Evolutionary conservation across 2,888 invertebrate genomes (phyloP).

Genomic region (Agrotis ipsilon): DNA sequence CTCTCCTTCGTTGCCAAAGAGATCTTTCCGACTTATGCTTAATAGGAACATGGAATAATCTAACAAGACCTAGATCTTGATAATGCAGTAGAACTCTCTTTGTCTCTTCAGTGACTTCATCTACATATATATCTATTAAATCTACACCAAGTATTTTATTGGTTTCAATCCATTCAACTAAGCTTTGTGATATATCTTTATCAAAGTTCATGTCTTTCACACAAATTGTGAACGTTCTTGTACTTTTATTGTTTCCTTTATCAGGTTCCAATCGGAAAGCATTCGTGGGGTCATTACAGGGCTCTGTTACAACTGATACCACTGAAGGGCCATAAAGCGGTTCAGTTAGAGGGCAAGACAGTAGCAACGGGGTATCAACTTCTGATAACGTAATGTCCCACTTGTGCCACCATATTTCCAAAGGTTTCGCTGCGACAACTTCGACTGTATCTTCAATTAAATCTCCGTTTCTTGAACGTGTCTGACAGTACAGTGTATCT

Average conservation of each 20-base stretch:
- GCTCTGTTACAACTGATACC: slow-evolving; percentile 88
- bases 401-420: slow-evolving; percentile 92
- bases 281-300: slow-evolving; percentile 87
- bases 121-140: slow-evolving; percentile 92
- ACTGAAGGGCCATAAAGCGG: slow-evolving; percentile 79
- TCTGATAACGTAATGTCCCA: slow-evolving; percentile 90
- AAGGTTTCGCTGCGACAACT: slow-evolving; percentile 90
- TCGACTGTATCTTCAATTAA: slow-evolving; percentile 84
- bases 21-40: slow-evolving; percentile 82
- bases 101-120: slow-evolving; percentile 90
- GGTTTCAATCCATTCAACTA: slow-evolving; percentile 94
- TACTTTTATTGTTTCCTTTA: slow-evolving; percentile 62
- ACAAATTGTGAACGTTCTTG: slow-evolving; percentile 92
- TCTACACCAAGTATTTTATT: slow-evolving; percentile 93
- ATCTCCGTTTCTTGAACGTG: slow-evolving; percentile 77
- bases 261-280: slow-evolving; percentile 79
- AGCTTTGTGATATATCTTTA: slow-evolving; percentile 91
- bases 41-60: slow-evolving; percentile 89
- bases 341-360: slow-evolving; percentile 92
- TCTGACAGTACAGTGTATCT: slow-evolving; percentile 90
- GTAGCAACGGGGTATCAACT: slow-evolving; percentile 90
- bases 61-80: slow-evolving; percentile 85
- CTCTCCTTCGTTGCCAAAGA: slow-evolving; percentile 93
- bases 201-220: slow-evolving; percentile 94
- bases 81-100: slow-evolving; percentile 91